Percentiles rank a stretch among this genome's conserved stretches.
Conservation (phyloP, 2,888 invertebrate genomes). For the Drosophila multiciliata region DNA sequence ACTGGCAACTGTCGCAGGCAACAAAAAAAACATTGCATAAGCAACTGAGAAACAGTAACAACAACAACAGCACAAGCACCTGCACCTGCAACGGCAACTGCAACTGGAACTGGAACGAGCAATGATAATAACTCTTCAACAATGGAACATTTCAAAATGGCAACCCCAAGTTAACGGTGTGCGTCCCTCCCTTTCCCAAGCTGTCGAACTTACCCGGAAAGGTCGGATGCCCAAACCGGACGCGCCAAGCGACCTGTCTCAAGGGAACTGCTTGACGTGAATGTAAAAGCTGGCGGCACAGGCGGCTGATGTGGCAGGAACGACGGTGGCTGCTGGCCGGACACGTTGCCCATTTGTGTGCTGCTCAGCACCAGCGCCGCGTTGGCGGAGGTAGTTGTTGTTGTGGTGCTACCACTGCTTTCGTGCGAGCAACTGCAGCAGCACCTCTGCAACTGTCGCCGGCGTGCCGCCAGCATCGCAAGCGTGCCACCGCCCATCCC, state of each 20-base stretch:
- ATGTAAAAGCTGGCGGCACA: conserved; percentile 30
- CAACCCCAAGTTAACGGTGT: conserved; percentile 27
- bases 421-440: conserved; percentile 71
- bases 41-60: conserved; percentile 23
- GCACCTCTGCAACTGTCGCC: conserved; percentile 56
- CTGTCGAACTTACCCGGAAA: conserved; percentile 87
- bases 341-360: conserved; percentile 24
- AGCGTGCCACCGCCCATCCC: conserved; percentile 59
- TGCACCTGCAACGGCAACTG: conserved; percentile 14
- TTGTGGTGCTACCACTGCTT: conserved; percentile 71
- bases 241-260: conserved; percentile 76
- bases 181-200: conserved; percentile 7
- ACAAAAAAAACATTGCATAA: conserved; percentile 35
- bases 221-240: conserved; percentile 88
- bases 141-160: conserved; percentile 58
- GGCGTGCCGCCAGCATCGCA: conserved; percentile 59
- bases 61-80: conserved; percentile 37
- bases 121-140: conserved; percentile 66
- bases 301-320: conserved; percentile 7
- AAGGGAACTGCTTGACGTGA: conserved; percentile 77
- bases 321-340: conserved; percentile 19
- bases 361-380: conserved; percentile 39
- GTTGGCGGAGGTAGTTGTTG: conserved; percentile 74
- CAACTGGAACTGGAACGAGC: conserved; percentile 46
- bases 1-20: conserved; percentile 44